These are phyloP conservation scores for Zoanthus solanderi DNA, from an alignment of 92 coral and sea anemone species.

Conservation along the genomic window DNA sequence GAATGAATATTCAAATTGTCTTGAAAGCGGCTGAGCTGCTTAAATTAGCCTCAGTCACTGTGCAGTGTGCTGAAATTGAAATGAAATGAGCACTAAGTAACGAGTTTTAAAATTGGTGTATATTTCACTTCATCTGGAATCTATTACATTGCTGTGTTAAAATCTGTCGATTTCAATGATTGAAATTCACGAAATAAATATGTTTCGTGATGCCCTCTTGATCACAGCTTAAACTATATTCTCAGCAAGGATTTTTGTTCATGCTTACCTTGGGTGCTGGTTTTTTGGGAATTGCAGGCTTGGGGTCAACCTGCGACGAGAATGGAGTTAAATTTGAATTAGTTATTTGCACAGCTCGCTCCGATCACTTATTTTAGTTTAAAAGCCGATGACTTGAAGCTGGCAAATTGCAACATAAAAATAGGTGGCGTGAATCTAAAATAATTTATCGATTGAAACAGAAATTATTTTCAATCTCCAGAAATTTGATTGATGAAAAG, in stretches of 20 bases:
- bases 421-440: slow-evolving; percentile 50
- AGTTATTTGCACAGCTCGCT: slow-evolving; percentile 47
- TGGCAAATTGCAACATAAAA: slow-evolving; percentile 43
- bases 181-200: slow-evolving; percentile 18
- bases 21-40: slow-evolving; percentile 36
- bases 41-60: slow-evolving; percentile 33
- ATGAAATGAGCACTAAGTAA: slow-evolving; percentile 30
- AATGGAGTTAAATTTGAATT: slow-evolving; percentile 50
- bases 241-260: slow-evolving; percentile 34
- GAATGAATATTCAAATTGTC: slow-evolving; percentile 47
- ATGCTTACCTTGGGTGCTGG: slow-evolving; percentile 96
- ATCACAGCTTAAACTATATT: slow-evolving; percentile 50
- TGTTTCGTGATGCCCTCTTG: slow-evolving; percentile 43
- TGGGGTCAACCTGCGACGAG: slow-evolving; percentile 93
- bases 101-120: slow-evolving; percentile 12
- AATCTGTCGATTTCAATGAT: slow-evolving; percentile 11
- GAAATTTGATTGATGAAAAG: slow-evolving; percentile 21
- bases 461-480: slow-evolving; percentile 30
- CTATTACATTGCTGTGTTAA: slow-evolving; percentile 1
- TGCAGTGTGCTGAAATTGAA: slow-evolving; percentile 40
- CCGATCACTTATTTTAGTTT: slow-evolving; percentile 43
- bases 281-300: slow-evolving; percentile 94
- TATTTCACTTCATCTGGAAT: background rate
- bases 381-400: slow-evolving; percentile 19
- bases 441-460: slow-evolving; percentile 29